Evolutionary conservation across 2,888 invertebrate genomes (phyloP), one percentile per base, ranked within the genome.

Genomic region (Acholoe squamosa): DNA sequence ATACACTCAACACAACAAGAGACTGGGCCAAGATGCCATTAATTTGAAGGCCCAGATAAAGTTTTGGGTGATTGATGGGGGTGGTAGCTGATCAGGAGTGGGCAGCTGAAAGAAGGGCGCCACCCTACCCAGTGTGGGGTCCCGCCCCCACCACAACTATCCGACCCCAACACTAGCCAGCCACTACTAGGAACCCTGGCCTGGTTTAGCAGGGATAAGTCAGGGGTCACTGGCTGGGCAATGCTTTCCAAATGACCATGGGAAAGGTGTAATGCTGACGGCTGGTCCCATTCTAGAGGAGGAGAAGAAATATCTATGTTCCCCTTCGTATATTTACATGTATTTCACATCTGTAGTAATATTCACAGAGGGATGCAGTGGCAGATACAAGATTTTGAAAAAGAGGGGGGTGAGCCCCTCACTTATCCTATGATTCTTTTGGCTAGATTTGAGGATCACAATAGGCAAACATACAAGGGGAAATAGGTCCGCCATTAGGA

Each of bases 1-100:
- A 3, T 43, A 7, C 43, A 43, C 61, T 19, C 61, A 3, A 61
- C 61, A 61, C 61, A 43, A 71, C 71, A 14, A 16, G 71, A 5
- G 71, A 71, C 71, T 71, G 5, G 71, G 71, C 71, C 71, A 71
- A 71, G 71, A 71, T 71, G 71, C 71, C 71, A 71, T 71, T 71
- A 71, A 71, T 71, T 71, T 71, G 71, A 71, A 71, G 71, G 71
- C 25, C 71, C 71, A 71, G 71, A 71, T 71, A 71, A 71, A 71
- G 71, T 71, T 71, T 71, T 33, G 80, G 80, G 80, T 80, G 80
- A 80, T 80, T 80, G 80, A 80, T 80, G 80, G 25, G 80, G 43
- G 80, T 43, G 80, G 80, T 80, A 80, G 80, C 80, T 43, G 80
- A 80, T 80, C 80, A 43, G 80, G 80, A 80, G 80, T 43, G 80